These are phyloP conservation scores for Choreutis nemorana DNA, from an alignment of 2,888 invertebrate species.

Conservation along the genomic window DNA sequence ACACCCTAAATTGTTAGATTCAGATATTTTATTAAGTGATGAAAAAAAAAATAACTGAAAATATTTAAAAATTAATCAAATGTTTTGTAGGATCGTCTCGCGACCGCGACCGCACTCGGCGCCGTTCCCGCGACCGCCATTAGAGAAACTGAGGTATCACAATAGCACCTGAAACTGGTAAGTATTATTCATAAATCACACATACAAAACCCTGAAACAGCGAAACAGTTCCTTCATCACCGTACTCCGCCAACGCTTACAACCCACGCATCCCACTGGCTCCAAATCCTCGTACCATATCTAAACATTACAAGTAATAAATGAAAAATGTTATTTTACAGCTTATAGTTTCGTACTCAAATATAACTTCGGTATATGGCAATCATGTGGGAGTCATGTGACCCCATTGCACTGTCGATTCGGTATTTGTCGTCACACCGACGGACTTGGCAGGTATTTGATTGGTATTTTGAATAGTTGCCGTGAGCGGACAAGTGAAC, in stretches of 20 bases:
- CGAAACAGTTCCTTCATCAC: constrained; percentile 9
- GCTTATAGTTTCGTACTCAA: constrained; percentile 58
- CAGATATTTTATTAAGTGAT: too few species aligned
- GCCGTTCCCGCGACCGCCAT: constrained; percentile 57
- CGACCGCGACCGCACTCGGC: constrained; percentile 44
- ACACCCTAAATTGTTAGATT: too few species aligned
- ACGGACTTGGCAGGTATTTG: constrained; percentile 64
- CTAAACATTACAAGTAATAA: constrained; percentile 37
- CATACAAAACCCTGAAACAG: too few species aligned
- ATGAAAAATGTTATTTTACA: constrained; percentile 62
- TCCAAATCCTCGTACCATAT: constrained; percentile 3
- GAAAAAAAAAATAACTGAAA: too few species aligned
- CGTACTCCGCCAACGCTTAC: constrained; percentile 9
- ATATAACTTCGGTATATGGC: constrained; percentile 59
- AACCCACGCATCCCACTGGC: constrained; percentile 9
- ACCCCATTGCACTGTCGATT: constrained; percentile 53
- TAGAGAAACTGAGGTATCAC: constrained; percentile 65
- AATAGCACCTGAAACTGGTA: constrained; percentile 54
- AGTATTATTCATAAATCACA: constrained; percentile 28
- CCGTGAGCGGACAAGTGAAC: constrained; percentile 13
- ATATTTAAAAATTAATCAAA: not conserved
- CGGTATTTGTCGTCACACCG: constrained; percentile 61
- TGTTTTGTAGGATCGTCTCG: constrained; percentile 35
- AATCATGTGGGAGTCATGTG: constrained; percentile 48
- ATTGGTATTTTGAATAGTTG: constrained; percentile 61